Evolutionary conservation across 2,113 vertebrate species (phyloP), one percentile per base, ranked within the genome.

Genomic region (Percina caprodes): DNA sequence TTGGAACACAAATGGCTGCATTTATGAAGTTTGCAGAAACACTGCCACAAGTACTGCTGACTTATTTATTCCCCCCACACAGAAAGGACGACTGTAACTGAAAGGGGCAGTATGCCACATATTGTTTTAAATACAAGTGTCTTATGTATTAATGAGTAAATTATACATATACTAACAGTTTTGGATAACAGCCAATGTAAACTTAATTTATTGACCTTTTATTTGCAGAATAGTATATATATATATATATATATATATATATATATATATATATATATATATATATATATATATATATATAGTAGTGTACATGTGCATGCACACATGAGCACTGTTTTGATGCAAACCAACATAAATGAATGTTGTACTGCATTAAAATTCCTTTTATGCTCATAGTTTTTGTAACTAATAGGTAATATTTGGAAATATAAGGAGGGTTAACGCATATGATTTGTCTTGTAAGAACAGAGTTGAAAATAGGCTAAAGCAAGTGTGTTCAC

Each of bases 1-100:
- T 87, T 79, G 33, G 67, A 79, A 89, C 90, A 88, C 73, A 91
- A 84, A 83, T 24, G 68, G 63, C 71, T 80, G 76, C 60, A 30
- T 85, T 69, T 77, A 83, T 66, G 86, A 77, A 65, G 82, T 45
- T 76, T 48, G 68, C 56, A n/a, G 23, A 74, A 67, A 81, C 12
- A 14, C 55, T 21, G 13, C 30, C 30, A 30, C 2, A 6, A 71
- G n/a, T 51, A 77, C 61, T 7, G 81, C 73, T 74, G 79, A 79
- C 67, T 75, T 59, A 68, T 45, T 79, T 83, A 24, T 14, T 16
- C 0, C 15, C 2, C 30, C 19, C 45, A 14, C 39, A 48, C 58
- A 21, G 18, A 82, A 33, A 77, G 10, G 18, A 62, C 63, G 26
- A 77, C n/a, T 59, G 26, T 13, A 58, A 19, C 72, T 39, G 45